Evolutionary conservation across 2,888 invertebrate species (phyloP), one percentile per base, ranked within the genome.

Genomic region (Congeria kusceri): DNA sequence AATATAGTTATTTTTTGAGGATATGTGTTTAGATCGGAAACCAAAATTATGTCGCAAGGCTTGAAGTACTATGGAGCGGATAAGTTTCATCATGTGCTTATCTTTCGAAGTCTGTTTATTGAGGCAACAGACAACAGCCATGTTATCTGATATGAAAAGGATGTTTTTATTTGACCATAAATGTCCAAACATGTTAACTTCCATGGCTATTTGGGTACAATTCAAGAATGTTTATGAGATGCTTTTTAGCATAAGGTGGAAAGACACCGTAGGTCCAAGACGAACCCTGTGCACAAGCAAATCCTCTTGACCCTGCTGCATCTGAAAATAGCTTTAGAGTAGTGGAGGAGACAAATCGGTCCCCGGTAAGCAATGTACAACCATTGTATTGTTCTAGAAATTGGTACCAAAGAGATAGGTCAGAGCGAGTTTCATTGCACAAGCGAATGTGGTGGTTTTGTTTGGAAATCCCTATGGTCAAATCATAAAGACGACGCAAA

Each of bases 151-250:
- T 9, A 74, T 46, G 23, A 74, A 74, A 9, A 67, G 15, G n/a
- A 74, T 74, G 29, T 74, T 68, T 49, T 57, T 57, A 32, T 75
- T 69, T 44, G 47, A 46, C 75, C 75, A 75, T 3, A 25, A 13
- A 13, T 23, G 23, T 15, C 69, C 56, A 64, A 75, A 75, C 9
- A 75, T 15, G 39, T 39, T 44, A 29, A 73, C 65, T 18, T 65
- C 66, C 53, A 59, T 66, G 74, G 27, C 74, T 25, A 77, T n/a
- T 77, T 18, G 71, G 77, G 23, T 71, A 77, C 18, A 72, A 46
- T 62, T 77, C 72, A 2, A 72, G n/a, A 39, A 67, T 63, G 57
- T 72, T 77, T 13, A 77, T 77, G 18, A 72, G 72, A 39, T 56
- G 65, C 44, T 32, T 15, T n/a, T 25, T 65, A 70, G n/a, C 59